Conservation (phyloP, 2,888 invertebrate genomes). For the Tetramorium bicarinatum region DNA sequence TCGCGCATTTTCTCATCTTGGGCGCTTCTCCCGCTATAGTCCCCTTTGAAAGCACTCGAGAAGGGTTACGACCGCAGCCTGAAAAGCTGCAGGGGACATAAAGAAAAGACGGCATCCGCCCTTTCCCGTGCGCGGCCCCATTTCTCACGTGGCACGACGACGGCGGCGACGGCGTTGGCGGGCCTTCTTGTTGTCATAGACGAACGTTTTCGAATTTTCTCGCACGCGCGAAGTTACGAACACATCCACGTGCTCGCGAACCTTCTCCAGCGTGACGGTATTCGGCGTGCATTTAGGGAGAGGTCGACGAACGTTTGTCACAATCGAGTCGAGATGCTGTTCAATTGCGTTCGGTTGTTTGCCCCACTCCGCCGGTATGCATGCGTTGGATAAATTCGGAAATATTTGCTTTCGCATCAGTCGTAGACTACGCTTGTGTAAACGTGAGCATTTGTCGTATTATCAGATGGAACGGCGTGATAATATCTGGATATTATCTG, state of each 20-base stretch:
- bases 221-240: not conserved
- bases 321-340: slow-evolving; percentile 31
- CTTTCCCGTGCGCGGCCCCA: slow-evolving; percentile 37
- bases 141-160: slow-evolving; percentile 53
- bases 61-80: slow-evolving; percentile 67
- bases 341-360: slow-evolving; percentile 29
- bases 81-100: slow-evolving; percentile 65
- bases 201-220: slow-evolving; percentile 45
- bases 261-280: not conserved
- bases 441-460: slow-evolving; percentile 1
- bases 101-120: slow-evolving; percentile 61
- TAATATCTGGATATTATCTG: not conserved
- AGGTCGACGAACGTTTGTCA: slow-evolving; percentile 29
- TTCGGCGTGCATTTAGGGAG: slow-evolving; percentile 12
- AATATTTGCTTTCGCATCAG: not conserved
- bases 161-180: not conserved
- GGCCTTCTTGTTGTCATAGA: slow-evolving; percentile 42
- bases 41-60: slow-evolving; percentile 50
- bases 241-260: not conserved
- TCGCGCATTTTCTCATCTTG: slow-evolving; percentile 31
- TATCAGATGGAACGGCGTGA: not conserved
- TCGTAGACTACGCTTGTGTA: not conserved
- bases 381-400: slow-evolving; percentile 24
- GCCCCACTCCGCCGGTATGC: not conserved
- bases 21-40: not conserved